phyloP scores from a whole-genome alignment of 2,113 vertebrate species.

The Chunga burmeisteri region DNA sequence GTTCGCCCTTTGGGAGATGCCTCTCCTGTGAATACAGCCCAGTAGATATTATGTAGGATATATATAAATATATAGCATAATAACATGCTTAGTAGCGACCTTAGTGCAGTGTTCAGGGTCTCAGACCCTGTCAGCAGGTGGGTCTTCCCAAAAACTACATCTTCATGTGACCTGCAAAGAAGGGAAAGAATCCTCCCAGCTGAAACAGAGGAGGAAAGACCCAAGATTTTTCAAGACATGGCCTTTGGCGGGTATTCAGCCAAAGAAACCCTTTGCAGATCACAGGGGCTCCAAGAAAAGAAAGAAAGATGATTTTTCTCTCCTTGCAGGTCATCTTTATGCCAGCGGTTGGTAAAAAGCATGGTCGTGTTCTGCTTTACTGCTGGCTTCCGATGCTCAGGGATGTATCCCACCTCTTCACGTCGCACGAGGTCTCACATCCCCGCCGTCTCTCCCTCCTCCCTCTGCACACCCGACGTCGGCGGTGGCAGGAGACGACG shows the following conservation, averaged over 20 bases:
- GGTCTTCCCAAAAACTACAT: not conserved
- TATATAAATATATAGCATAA: slow-evolving; percentile 19
- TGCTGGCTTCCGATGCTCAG: not conserved
- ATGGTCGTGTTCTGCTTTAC: rapidly evolving
- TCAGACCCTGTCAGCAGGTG: slow-evolving; percentile 12
- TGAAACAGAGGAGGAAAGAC: not conserved
- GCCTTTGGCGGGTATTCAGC: not conserved
- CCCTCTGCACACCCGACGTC: not conserved
- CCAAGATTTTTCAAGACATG: not conserved
- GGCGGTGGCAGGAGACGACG: rapidly evolving
- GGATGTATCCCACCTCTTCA: not conserved
- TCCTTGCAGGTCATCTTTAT: not conserved
- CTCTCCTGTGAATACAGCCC: slow-evolving; percentile 29
- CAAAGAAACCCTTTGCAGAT: not conserved
- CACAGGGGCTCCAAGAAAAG: not conserved
- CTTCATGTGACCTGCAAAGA: not conserved
- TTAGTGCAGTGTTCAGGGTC: not conserved
- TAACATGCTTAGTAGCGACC: not conserved
- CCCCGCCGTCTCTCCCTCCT: rapidly evolving
- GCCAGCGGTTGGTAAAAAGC: not conserved
- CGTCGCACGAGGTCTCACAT: not conserved
- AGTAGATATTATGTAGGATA: slow-evolving; percentile 48
- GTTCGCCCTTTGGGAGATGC: not conserved
- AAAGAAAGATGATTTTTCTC: not conserved
- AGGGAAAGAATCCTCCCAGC: not conserved